A percentile compares a stretch with the other conserved stretches of the same genome.
Conservation (phyloP, 2,113 vertebrate species). For the Sinocyclocheilus anophthalmus region DNA sequence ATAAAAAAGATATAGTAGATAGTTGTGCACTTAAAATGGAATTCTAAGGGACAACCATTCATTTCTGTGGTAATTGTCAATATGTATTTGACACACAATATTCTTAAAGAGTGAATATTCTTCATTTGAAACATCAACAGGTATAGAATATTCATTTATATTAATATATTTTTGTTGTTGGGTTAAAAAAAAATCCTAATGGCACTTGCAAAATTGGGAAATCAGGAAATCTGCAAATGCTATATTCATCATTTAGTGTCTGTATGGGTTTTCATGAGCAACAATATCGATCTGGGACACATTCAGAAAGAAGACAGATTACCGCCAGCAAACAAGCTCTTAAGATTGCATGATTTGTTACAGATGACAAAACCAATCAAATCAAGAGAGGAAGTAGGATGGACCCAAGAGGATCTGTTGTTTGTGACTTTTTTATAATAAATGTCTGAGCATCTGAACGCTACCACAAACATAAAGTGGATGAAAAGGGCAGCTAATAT, state of each 20-base stretch:
- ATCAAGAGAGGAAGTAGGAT: slow-evolving; percentile 35
- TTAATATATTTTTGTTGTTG: no score
- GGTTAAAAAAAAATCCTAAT: background rate
- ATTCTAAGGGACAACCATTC: background rate
- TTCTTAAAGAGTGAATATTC: background rate
- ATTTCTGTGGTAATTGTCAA: background rate
- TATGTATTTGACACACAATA: background rate
- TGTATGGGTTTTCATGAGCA: slow-evolving; percentile 22
- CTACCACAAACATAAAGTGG: background rate
- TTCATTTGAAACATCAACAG: background rate
- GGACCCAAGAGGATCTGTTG: slow-evolving; percentile 9
- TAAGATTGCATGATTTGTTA: slow-evolving; percentile 19
- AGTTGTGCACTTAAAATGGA: background rate
- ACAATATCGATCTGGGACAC: slow-evolving; percentile 31
- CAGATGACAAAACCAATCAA: slow-evolving; percentile 13
- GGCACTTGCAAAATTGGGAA: background rate
- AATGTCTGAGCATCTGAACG: background rate
- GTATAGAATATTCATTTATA: background rate
- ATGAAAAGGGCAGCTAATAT: background rate
- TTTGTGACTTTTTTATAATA: slow-evolving; percentile 19
- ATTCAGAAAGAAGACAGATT: slow-evolving; percentile 39
- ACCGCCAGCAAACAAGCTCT: slow-evolving; percentile 8
- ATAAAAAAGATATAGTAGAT: background rate
- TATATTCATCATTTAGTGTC: slow-evolving; percentile 18
- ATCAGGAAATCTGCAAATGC: slow-evolving; percentile 30